Conservation (phyloP, 1,140 invertebrate genomes). For the Ephestia elutella region DNA sequence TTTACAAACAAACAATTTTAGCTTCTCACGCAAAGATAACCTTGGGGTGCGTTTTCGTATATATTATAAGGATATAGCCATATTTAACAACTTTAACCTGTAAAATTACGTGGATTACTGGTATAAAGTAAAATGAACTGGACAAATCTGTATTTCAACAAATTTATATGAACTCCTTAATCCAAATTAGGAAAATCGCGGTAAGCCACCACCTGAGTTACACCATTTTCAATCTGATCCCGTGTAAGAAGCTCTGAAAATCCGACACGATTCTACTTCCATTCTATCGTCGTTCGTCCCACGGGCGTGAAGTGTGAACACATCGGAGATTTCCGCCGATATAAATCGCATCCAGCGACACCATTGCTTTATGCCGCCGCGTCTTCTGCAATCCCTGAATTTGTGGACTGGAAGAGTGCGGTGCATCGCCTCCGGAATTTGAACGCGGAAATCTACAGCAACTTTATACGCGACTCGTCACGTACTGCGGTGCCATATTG, state of each 20-base stretch:
- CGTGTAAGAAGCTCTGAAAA: slow-evolving; percentile 14
- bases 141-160: no score
- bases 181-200: background rate
- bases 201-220: background rate
- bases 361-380: slow-evolving; percentile 40
- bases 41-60: no score
- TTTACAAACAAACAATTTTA: no score
- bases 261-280: slow-evolving; percentile 24
- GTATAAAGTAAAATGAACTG: no score
- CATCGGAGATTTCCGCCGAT: slow-evolving; percentile 48
- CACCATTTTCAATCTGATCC: background rate
- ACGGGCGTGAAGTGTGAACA: slow-evolving; percentile 44
- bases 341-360: slow-evolving; percentile 53
- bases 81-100: no score
- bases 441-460: slow-evolving; percentile 22
- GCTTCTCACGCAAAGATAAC: no score
- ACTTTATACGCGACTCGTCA: slow-evolving; percentile 16
- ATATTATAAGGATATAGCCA: no score
- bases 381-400: slow-evolving; percentile 44
- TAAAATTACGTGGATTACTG: no score
- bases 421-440: slow-evolving; percentile 36
- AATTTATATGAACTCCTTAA: no score
- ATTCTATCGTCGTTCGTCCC: slow-evolving; percentile 34
- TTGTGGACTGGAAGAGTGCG: slow-evolving; percentile 40
- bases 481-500: slow-evolving; percentile 18